phyloP scores from a whole-genome alignment of 2,113 vertebrate species.

The Anthoscopus minutus region DNA sequence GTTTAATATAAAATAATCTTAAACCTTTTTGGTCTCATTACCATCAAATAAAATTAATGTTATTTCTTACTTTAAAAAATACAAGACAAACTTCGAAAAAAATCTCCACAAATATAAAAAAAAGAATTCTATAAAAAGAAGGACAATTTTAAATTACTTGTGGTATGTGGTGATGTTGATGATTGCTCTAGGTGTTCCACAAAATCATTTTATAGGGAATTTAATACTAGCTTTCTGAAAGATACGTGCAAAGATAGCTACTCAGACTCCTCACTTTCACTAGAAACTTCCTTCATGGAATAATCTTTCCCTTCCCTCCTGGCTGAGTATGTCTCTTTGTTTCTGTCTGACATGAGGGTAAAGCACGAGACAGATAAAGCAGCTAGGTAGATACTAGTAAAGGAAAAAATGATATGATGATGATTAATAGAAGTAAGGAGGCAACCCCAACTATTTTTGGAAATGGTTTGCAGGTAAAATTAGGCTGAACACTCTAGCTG shows the following conservation, averaged over 20 bases:
- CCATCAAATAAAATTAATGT: neutral
- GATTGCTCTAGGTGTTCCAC: neutral
- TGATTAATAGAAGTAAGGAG: neutral
- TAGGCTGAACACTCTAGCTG: neutral
- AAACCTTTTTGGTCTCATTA: neutral
- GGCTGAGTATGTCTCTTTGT: too few species aligned
- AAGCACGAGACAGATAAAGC: fast-evolving
- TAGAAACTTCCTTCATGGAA: neutral
- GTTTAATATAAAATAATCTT: neutral
- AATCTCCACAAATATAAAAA: neutral
- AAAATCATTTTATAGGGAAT: neutral
- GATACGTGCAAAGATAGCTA: neutral
- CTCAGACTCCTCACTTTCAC: neutral
- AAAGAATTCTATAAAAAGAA: neutral
- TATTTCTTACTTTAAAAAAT: neutral
- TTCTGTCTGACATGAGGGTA: neutral
- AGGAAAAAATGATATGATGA: neutral
- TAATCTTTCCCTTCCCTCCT: neutral
- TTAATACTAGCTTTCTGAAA: neutral
- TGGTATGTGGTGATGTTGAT: neutral
- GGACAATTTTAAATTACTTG: neutral
- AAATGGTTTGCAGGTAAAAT: neutral
- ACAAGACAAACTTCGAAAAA: neutral
- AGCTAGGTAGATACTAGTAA: neutral
- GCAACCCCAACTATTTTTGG: neutral